Evolutionary conservation across 2,797 vertebrate species (phyloP), one percentile per base, ranked within the genome.

Genomic region (Poeciliopsis gracilis): DNA sequence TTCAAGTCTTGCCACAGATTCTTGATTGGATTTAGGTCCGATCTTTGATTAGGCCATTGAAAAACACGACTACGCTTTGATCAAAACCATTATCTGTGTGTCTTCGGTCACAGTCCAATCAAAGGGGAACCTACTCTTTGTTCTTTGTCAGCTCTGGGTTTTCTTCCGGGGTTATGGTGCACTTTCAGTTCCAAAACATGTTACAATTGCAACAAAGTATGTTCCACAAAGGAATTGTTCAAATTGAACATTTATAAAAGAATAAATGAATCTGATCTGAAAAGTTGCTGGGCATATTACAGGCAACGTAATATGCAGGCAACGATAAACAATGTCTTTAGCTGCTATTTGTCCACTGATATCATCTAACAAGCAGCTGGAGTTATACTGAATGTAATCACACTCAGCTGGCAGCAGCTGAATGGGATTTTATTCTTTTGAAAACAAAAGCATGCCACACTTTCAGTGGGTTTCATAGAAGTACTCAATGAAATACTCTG

Each of bases 1-100:
- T 41, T 41, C 63, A 67, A 25, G 63, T 67, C 36, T 67, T 67
- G 63, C 63, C 63, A 67, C 8, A 41, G 36, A 66, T 66, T 66
- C 33, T 38, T 66, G 15, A 38, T 23, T 25, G 18, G 63, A 12
- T 25, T 66, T 11, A 8, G 16, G 59, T 63, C 18, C 23, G 9
- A 33, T 36, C 30, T 66, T 38, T 69, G 66, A 69, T 23, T 69
- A 25, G 66, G 38, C 38, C 66, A 45, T 13, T 43, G 3, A n/a
- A n/a, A 69, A 41, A 69, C 38, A 69, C 0, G 23, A 25, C 36
- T 67, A 11, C 2, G 63, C 36, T 67, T 67, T 23, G 20, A 67
- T 41, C 63, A 0, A 12, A 20, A 20, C 63, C 9, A 23, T 63
- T 16, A 18, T 15, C 11, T 28, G 12, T 28, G n/a, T 36, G 30